phyloP scores from a whole-genome alignment of 92 coral and sea anemone genomes.

The Anthopleura xanthogrammica region DNA sequence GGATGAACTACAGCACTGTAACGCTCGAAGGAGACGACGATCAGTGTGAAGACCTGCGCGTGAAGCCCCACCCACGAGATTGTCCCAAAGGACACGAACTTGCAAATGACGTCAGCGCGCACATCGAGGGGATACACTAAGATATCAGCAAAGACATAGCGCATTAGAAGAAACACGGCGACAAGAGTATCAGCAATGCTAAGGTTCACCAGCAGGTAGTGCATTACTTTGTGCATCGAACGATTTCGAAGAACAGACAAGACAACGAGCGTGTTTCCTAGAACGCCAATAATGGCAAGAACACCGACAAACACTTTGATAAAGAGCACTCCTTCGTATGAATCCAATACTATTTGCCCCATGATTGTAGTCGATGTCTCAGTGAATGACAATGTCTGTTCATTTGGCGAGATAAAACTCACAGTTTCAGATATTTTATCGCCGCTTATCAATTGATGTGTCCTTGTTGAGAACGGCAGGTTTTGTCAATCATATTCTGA shows the following conservation, averaged over 20 bases:
- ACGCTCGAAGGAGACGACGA: constrained; percentile 55
- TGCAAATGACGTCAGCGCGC: constrained; percentile 38
- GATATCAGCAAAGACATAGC: constrained; percentile 26
- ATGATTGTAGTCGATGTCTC: not conserved
- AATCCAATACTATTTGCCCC: not conserved
- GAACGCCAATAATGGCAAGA: constrained; percentile 34
- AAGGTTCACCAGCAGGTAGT: constrained; percentile 46
- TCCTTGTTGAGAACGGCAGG: no score
- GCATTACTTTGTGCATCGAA: constrained; percentile 42
- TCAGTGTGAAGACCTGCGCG: constrained; percentile 51
- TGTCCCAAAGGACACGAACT: constrained; percentile 42
- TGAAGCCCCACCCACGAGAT: constrained; percentile 50
- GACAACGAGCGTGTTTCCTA: constrained; percentile 50
- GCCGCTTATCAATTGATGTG: no score
- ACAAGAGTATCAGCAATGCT: constrained; percentile 50
- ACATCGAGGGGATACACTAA: constrained; percentile 36
- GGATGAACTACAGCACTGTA: constrained; percentile 52
- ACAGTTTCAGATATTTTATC: no score
- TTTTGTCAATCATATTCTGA: no score
- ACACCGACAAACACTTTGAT: constrained; percentile 23
- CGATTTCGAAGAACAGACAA: constrained; percentile 35
- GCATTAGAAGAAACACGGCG: constrained; percentile 44
- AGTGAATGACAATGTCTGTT: not conserved
- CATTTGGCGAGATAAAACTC: no score
- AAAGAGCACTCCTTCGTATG: not conserved